Conservation (phyloP, 2,797 vertebrate genomes). For the Borostomias antarcticus region DNA sequence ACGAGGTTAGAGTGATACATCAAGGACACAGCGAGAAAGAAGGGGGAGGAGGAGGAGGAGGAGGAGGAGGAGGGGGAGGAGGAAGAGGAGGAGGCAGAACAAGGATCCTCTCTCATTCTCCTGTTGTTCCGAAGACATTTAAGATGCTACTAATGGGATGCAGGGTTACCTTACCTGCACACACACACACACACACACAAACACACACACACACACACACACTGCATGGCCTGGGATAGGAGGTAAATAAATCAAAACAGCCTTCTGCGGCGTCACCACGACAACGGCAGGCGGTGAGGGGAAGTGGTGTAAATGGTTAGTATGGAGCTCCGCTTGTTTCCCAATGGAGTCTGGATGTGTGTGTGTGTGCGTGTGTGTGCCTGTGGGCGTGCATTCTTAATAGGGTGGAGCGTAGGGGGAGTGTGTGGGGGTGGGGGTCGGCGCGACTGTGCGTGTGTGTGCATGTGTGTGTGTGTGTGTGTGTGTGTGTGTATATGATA, state of each 20-base stretch:
- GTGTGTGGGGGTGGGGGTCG: too few relatives aligned
- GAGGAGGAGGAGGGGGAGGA: neutral
- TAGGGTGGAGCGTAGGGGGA: too few relatives aligned
- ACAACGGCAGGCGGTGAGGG: conserved; percentile 7
- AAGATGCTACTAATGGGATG: conserved; percentile 44
- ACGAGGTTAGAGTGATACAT: conserved; percentile 48
- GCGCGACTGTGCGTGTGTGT: too few relatives aligned
- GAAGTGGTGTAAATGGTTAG: conserved; percentile 10
- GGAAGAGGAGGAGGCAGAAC: neutral
- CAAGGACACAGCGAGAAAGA: conserved; percentile 16
- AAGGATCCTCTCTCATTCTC: conserved; percentile 30
- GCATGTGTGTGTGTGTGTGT: too few relatives aligned
- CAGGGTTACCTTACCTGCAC: conserved; percentile 44
- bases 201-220: conserved; percentile 6
- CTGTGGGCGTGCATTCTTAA: too few relatives aligned
- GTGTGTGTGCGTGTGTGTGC: neutral
- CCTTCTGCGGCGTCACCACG: conserved; percentile 27
- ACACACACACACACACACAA: conserved; percentile 11
- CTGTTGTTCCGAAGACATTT: conserved; percentile 34
- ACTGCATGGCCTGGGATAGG: neutral
- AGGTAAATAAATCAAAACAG: conserved; percentile 44
- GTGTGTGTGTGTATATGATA: too few relatives aligned
- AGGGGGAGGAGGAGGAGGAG: neutral
- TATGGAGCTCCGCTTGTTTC: conserved; percentile 9
- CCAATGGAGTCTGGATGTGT: neutral